Base-by-base conservation (phyloP, 2,797 vertebrate species). In the Morus bassanus region DNA sequence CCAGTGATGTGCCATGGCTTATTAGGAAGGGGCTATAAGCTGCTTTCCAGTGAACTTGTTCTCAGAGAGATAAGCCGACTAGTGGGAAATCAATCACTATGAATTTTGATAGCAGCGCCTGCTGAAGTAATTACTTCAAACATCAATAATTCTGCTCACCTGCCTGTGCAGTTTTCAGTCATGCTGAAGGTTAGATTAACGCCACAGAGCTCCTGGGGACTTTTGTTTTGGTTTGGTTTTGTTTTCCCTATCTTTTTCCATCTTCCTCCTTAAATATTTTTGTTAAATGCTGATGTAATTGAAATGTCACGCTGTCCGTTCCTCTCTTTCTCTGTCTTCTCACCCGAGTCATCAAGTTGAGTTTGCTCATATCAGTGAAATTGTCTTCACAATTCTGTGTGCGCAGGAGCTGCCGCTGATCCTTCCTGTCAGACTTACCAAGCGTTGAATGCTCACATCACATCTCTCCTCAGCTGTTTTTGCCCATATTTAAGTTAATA, bases 21-120 rank as follows among this genome's bases (percentile, higher is more conserved):
- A 98, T 97, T 97, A 98, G 94, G 94, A 96, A 85, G 61, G 88
- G 96, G 88, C 97, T 97, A 91, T 97, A 97, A 97, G 97, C 97
- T 96, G 96, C 95, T 97, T 95, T 95, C 89, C 90, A 93, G 74
- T 76, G 84, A 63, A 89, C 93, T 95, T 95, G 96, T 95, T 97
- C 95, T 85, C 77, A 23, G 89, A 86, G 83, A 98, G 96, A 98
- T 96, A 98, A 97, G 95, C 87, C 93, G 93, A 95, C 96, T 89
- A 91, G 96, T 96, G 94, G 97, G 96, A 93, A 97, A 97, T 97
- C 96, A 96, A 97, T 98, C 96, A 95, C 96, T 96, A 91, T 95
- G 97, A 97, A 97, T 97, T 97, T 94, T 97, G 95, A 98, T 95
- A 97, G 94, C 96, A 95, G 95, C 0, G 79, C 89, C 95, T 95